A percentile compares a stretch with the other conserved stretches of the same genome.
phyloP scores from a whole-genome alignment of 2,888 invertebrate genomes.

The Phorcus lineatus region DNA sequence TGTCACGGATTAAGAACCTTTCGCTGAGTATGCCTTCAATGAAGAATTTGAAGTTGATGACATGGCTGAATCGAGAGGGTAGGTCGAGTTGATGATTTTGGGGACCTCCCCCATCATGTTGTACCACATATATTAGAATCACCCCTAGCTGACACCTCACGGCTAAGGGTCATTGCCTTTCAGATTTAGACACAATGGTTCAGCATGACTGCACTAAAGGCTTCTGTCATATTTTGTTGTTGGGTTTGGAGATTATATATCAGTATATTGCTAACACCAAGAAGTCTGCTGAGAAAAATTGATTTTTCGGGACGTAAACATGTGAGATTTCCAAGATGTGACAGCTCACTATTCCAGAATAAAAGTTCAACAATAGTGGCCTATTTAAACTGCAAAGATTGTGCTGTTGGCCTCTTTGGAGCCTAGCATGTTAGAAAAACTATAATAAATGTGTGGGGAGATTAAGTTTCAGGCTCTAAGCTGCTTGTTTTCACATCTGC shows the following conservation, averaged over 20 bases:
- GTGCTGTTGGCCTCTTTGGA: no score
- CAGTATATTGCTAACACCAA: no score
- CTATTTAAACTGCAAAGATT: no score
- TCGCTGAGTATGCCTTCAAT: slow-evolving; percentile 12
- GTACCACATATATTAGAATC: neutral
- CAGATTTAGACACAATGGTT: neutral
- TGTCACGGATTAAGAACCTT: slow-evolving; percentile 19
- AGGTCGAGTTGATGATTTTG: neutral
- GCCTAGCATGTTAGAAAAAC: neutral
- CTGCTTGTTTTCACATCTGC: slow-evolving; percentile 17
- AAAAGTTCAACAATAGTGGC: no score
- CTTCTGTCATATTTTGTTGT: neutral
- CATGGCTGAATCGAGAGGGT: neutral
- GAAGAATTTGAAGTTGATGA: slow-evolving; percentile 16
- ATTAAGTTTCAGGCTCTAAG: neutral
- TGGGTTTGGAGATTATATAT: no score
- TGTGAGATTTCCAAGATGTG: no score
- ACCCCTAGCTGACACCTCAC: neutral
- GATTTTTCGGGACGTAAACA: no score
- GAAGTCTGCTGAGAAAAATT: no score
- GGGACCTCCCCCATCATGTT: neutral
- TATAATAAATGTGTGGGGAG: neutral
- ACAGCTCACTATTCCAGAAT: no score
- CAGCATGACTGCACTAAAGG: neutral
- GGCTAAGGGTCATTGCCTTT: neutral